A percentile compares a stretch with the other conserved stretches of the same genome.
phyloP scores from a whole-genome alignment of 2,797 vertebrate species.

The Poeciliopsis infans region DNA sequence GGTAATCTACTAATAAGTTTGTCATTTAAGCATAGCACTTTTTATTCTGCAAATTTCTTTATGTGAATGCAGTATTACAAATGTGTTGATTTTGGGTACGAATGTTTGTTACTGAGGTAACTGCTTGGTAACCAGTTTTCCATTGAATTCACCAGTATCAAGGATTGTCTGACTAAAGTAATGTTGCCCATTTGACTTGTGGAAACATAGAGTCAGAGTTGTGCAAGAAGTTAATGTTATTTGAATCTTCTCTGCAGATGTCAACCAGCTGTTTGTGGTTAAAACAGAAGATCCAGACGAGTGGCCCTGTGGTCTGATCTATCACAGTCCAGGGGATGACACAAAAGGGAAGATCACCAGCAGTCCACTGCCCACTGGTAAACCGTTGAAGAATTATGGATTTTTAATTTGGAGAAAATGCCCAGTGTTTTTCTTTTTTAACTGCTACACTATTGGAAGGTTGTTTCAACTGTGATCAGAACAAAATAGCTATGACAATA shows the following conservation, averaged over 20 bases:
- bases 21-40: background rate
- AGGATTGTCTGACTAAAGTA: background rate
- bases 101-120: too few species aligned
- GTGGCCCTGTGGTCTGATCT: background rate
- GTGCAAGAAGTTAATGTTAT: background rate
- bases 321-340: background rate
- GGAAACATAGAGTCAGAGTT: background rate
- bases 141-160: background rate
- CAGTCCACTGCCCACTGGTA: background rate
- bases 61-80: background rate
- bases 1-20: background rate
- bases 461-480: background rate
- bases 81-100: background rate
- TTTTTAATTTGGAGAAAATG: background rate
- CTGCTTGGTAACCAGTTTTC: background rate
- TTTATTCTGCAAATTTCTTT: background rate
- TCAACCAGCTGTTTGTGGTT: background rate
- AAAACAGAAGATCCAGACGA: slow-evolving; percentile 2
- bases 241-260: slow-evolving; percentile 1
- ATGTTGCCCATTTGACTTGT: background rate
- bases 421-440: background rate
- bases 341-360: background rate
- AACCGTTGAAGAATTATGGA: background rate
- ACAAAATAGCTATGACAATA: background rate
- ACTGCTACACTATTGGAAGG: background rate